A percentile compares a stretch with the other conserved stretches of the same genome.
These are phyloP conservation scores for Arothron firmamentum DNA, from an alignment of 2,113 vertebrate genomes.

Conservation along the genomic window DNA sequence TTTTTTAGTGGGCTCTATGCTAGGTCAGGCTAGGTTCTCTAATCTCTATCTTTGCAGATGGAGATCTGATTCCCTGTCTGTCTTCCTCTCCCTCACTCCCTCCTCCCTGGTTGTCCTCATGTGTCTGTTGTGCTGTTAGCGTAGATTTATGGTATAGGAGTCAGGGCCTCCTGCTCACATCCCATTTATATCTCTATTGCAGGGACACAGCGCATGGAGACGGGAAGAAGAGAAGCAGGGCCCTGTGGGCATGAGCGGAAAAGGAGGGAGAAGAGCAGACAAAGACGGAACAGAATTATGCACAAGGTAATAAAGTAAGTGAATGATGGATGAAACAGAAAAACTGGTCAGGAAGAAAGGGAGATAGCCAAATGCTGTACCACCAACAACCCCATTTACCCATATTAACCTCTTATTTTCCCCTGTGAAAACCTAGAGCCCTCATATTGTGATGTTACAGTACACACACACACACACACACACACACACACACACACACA, in stretches of 20 bases:
- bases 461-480: slow-evolving; percentile 23
- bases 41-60: neutral
- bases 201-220: slow-evolving; percentile 63
- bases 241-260: slow-evolving; percentile 44
- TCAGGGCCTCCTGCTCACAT: slow-evolving; percentile 64
- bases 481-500: slow-evolving; percentile 26
- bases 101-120: slow-evolving; percentile 25
- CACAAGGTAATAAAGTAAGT: slow-evolving; percentile 45
- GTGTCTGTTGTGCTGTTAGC: slow-evolving; percentile 65
- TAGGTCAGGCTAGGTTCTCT: too few relatives aligned
- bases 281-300: slow-evolving; percentile 11
- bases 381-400: slow-evolving; percentile 56
- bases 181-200: slow-evolving; percentile 74
- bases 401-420: slow-evolving; percentile 58
- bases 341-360: slow-evolving; percentile 20
- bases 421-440: slow-evolving; percentile 41
- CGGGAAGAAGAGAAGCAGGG: slow-evolving; percentile 37
- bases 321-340: slow-evolving; percentile 49
- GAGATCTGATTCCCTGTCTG: slow-evolving; percentile 17
- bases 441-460: slow-evolving; percentile 17
- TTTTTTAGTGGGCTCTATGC: too few relatives aligned
- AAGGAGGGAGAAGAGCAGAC: slow-evolving; percentile 7
- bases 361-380: slow-evolving; percentile 55
- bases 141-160: slow-evolving; percentile 69
- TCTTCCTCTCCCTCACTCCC: slow-evolving; percentile 3